Percentiles rank a stretch among this genome's conserved stretches.
These are phyloP conservation scores for Lamprotornis superbus DNA, from an alignment of 2,113 vertebrate species.

Conservation along the genomic window DNA sequence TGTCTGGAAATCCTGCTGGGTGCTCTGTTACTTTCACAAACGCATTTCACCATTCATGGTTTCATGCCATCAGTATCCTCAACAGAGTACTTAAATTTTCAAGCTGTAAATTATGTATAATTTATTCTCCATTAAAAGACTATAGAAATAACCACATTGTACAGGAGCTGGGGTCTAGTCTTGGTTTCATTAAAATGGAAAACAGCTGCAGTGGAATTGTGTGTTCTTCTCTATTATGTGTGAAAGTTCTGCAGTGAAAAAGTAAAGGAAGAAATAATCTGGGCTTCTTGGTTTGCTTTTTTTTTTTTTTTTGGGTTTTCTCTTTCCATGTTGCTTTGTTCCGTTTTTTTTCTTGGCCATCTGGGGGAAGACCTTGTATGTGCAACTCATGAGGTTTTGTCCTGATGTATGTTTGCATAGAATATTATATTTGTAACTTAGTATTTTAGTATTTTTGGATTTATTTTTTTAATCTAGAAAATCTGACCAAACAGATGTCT, in stretches of 20 bases:
- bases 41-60: not conserved
- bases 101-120: not conserved
- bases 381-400: not conserved
- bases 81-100: not conserved
- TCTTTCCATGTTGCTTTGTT: not conserved
- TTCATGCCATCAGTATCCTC: not conserved
- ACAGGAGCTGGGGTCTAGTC: not conserved
- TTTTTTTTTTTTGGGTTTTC: not conserved
- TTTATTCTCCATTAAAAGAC: not conserved
- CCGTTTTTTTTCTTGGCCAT: not conserved
- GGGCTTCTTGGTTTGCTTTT: not conserved
- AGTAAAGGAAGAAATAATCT: not conserved
- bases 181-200: not conserved
- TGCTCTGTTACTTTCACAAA: not conserved
- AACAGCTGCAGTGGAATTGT: not conserved
- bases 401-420: not conserved
- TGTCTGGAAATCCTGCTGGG: not conserved
- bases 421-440: not conserved
- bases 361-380: not conserved
- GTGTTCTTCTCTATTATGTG: not conserved
- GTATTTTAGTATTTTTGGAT: not conserved
- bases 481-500: not conserved
- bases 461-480: not conserved
- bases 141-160: not conserved
- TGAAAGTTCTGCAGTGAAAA: not conserved